Conservation (phyloP, 1,140 invertebrate species). For the Chionoecetes opilio region DNA sequence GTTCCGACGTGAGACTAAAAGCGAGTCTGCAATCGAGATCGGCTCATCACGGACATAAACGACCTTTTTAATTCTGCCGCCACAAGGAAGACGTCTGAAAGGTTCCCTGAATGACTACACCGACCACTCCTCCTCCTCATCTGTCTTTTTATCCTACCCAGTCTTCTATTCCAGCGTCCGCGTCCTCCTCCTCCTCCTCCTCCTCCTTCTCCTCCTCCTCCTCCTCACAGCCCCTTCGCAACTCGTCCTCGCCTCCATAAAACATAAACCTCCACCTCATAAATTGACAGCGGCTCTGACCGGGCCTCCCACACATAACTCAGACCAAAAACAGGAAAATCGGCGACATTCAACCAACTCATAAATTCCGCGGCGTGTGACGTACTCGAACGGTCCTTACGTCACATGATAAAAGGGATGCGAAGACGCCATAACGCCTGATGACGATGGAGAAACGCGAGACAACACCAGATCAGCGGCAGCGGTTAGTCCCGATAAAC, state of each 20-base stretch:
- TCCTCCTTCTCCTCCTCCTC: background rate
- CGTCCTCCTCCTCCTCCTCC: background rate
- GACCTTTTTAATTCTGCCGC: background rate
- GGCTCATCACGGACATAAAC: constrained; percentile 47
- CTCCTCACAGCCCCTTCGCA: background rate
- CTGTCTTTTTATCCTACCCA: too few relatives aligned
- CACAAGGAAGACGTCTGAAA: constrained; percentile 34
- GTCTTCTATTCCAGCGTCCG: too few relatives aligned
- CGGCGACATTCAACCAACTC: constrained; percentile 25
- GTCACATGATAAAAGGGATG: background rate
- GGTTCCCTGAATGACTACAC: background rate
- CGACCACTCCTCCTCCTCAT: background rate
- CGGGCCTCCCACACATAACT: constrained; percentile 4
- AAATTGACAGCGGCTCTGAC: constrained; percentile 5
- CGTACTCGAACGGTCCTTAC: background rate
- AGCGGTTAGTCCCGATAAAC: background rate
- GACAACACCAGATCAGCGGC: background rate
- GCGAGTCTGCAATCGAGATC: background rate
- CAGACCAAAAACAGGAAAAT: constrained; percentile 19
- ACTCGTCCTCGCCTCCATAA: constrained; percentile 33
- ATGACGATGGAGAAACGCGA: background rate
- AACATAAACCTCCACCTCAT: constrained; percentile 11
- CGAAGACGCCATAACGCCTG: background rate
- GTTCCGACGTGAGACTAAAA: background rate
- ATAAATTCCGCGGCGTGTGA: background rate